These are phyloP conservation scores for Saccopteryx leptura DNA, from an alignment of 2,113 vertebrate species.

Conservation along the genomic window DNA sequence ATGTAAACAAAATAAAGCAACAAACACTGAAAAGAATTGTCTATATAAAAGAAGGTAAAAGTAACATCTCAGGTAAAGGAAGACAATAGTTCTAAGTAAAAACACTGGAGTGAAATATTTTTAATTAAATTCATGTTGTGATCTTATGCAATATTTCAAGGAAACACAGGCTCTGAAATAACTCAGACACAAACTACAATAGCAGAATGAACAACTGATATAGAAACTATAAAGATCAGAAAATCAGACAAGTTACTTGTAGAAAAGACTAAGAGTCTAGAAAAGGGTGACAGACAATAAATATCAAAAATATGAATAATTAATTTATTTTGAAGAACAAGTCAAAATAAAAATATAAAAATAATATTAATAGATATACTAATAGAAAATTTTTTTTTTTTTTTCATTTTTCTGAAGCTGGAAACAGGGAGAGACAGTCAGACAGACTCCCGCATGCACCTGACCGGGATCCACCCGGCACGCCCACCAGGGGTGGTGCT, in stretches of 20 bases:
- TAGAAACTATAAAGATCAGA: background rate
- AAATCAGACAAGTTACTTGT: background rate
- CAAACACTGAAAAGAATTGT: background rate
- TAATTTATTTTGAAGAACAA: background rate
- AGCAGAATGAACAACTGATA: background rate
- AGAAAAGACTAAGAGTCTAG: background rate
- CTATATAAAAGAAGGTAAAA: background rate
- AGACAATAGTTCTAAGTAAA: background rate
- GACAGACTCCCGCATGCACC: no score
- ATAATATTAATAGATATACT: background rate
- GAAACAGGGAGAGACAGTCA: no score
- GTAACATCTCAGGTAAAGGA: background rate
- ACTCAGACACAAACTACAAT: background rate
- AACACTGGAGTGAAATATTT: background rate
- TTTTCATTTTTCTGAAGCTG: no score
- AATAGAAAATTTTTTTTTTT: slow-evolving; percentile 67
- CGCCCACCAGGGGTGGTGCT: no score
- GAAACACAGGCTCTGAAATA: background rate
- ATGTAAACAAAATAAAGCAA: background rate
- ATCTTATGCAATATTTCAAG: background rate
- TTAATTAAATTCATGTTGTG: background rate
- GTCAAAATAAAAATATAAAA: background rate
- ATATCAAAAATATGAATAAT: background rate
- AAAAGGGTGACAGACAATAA: background rate
- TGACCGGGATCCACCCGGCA: no score